Evolutionary conservation across 2,797 vertebrate genomes (phyloP), one percentile per base, ranked within the genome.

Genomic region (Tenualosa ilisha): DNA sequence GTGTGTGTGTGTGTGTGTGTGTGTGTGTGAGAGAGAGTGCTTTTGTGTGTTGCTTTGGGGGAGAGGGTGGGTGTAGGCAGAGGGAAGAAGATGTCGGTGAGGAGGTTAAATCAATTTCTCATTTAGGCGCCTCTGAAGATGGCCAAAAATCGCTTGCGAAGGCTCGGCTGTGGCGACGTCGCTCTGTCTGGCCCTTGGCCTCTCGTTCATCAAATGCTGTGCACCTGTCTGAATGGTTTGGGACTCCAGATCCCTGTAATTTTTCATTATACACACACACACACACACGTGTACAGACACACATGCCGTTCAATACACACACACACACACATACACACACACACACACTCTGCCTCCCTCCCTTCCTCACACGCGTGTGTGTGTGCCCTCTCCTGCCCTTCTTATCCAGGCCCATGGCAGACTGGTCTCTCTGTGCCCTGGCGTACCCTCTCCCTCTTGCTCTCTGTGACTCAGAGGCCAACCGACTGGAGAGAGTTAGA

Each of bases 81-180:
- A 4, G 20, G 40, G 17, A 31, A 43, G 40, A 15, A 43, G 72
- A 46, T 79, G 40, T 6, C 22, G 72, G 37, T 22, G 5, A 22
- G 72, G 40, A 79, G 37, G 72, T 46, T 22, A 79, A 79, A 79
- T 79, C 37, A 79, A 79, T 46, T 79, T 79, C 40, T 46, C 72
- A 43, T 46, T 31, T 79, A 40, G 31, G 72, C 72, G 37, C 15
- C 72, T 79, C 13, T 46, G 72, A 79, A 79, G 72, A 79, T 9
- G 72, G 6, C 40, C 37, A 22, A 46, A 79, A 79, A 46, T 20
- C 17, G 15, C 8, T 31, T 40, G 37, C 37, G 17, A 46, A 79
- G 37, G 12, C 40, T 46, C 40, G 17, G 31, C 65, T 17, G 31
- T 17, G 26, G 72, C 7, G 72, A 22, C 40, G 68, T 5, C 31